Evolutionary conservation across 2,113 vertebrate genomes (phyloP).

Genomic region (Poecilia latipinna): DNA sequence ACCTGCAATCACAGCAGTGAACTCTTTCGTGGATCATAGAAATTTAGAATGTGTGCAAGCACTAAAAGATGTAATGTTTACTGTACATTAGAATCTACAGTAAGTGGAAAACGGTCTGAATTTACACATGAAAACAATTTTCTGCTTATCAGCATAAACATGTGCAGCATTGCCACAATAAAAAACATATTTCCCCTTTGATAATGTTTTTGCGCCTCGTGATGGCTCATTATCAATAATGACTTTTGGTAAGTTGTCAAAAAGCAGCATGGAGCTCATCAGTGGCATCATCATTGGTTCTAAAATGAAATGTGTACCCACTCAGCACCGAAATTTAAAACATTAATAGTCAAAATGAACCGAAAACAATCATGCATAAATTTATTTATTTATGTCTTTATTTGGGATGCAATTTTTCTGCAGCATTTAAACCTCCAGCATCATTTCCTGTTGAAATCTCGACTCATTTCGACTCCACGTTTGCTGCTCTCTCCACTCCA

Average conservation of each 20-base stretch:
- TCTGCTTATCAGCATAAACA: conserved; percentile 38
- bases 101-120: conserved; percentile 48
- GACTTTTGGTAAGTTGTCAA: conserved; percentile 51
- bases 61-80: conserved; percentile 23
- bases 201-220: conserved; percentile 48
- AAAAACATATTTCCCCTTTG: conserved; percentile 48
- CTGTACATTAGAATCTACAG: conserved; percentile 49
- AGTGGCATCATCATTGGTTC: conserved; percentile 44
- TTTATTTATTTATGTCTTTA: neutral
- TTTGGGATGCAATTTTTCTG: conserved; percentile 14
- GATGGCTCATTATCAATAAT: conserved; percentile 68
- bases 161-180: conserved; percentile 35
- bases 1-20: conserved; percentile 27
- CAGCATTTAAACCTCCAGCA: conserved; percentile 11
- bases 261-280: conserved; percentile 60
- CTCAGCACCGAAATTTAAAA: conserved; percentile 11
- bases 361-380: conserved; percentile 17
- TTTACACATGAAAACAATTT: conserved; percentile 44
- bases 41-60: neutral
- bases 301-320: conserved; percentile 46
- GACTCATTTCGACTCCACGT: conserved; percentile 7
- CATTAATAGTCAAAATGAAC: conserved; percentile 41
- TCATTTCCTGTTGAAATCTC: conserved; percentile 2
- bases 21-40: conserved; percentile 28
- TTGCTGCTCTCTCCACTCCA: neutral